Evolutionary conservation across 2,888 invertebrate species (phyloP).

Genomic region (Atherix ibis): DNA sequence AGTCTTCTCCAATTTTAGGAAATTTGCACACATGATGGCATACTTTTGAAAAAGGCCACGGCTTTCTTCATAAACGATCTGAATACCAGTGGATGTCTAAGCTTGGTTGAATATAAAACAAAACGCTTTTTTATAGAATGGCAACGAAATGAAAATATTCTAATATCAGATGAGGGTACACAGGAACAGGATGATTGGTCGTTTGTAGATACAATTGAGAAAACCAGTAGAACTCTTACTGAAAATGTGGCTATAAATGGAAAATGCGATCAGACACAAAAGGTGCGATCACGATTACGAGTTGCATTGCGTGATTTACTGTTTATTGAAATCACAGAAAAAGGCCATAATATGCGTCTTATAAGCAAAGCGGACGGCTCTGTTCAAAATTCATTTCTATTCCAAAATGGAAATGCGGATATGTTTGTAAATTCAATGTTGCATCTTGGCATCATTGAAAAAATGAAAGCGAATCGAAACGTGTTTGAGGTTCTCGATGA

Average conservation of each 20-base stretch:
- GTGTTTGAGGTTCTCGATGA: slow-evolving; percentile 55
- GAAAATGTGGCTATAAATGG: slow-evolving; percentile 30
- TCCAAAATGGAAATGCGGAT: slow-evolving; percentile 76
- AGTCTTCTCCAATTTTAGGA: slow-evolving; percentile 3
- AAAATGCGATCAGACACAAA: slow-evolving; percentile 16
- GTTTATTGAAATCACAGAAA: slow-evolving; percentile 42
- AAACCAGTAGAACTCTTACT: slow-evolving; percentile 27
- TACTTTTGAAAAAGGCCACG: slow-evolving; percentile 50
- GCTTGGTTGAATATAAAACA: slow-evolving; percentile 24
- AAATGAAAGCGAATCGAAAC: slow-evolving; percentile 46
- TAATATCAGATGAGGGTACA: slow-evolving; percentile 57
- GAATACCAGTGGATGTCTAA: slow-evolving; percentile 36
- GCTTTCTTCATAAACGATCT: slow-evolving; percentile 45
- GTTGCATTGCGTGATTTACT: slow-evolving; percentile 46
- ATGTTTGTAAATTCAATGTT: slow-evolving; percentile 33
- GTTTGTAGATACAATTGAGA: slow-evolving; percentile 51
- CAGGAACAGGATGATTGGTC: slow-evolving; percentile 72
- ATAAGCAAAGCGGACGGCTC: slow-evolving; percentile 45
- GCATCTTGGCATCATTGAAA: slow-evolving; percentile 23
- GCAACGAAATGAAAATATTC: slow-evolving; percentile 56
- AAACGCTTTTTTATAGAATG: slow-evolving; percentile 59
- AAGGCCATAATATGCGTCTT: slow-evolving; percentile 42
- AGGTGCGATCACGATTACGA: slow-evolving; percentile 36
- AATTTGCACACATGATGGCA: slow-evolving; percentile 63
- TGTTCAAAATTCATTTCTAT: slow-evolving; percentile 53